Conservation (phyloP, 2,797 vertebrate species). For the Telmatherina bonti region DNA sequence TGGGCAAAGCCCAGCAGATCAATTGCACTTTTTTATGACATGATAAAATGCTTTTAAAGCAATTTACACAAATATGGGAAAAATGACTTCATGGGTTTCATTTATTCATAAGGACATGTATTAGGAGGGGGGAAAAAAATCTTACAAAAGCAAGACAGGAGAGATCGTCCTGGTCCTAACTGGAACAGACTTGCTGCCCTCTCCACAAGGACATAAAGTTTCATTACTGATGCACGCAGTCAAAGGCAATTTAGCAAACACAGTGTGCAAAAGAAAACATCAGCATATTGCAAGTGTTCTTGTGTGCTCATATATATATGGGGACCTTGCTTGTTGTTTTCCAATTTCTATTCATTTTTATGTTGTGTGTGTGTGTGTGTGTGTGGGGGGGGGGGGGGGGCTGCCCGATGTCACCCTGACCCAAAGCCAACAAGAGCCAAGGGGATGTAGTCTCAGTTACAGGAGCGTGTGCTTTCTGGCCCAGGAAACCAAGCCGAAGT, state of each 20-base stretch:
- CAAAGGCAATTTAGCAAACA: slow-evolving; percentile 99
- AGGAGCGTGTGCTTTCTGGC: slow-evolving; percentile 51
- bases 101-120: slow-evolving; percentile 90
- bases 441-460: slow-evolving; percentile 58
- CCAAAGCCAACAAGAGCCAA: slow-evolving; percentile 73
- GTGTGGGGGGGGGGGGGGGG: slow-evolving; percentile 50
- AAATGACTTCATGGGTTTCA: slow-evolving; percentile 89
- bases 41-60: slow-evolving; percentile 99
- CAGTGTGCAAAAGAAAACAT: slow-evolving; percentile 96
- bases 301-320: too few species aligned
- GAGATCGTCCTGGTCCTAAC: slow-evolving; percentile 94
- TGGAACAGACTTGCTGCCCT: slow-evolving; percentile 97
- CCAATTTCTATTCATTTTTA: slow-evolving; percentile 84
- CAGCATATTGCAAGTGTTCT: slow-evolving; percentile 93
- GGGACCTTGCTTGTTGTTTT: slow-evolving; percentile 83
- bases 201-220: slow-evolving; percentile 99
- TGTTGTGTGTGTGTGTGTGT: slow-evolving; percentile 56
- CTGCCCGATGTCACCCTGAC: slow-evolving; percentile 75
- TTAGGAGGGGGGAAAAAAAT: slow-evolving; percentile 74
- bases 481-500: slow-evolving; percentile 35
- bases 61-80: slow-evolving; percentile 99
- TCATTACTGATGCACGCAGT: slow-evolving; percentile 99
- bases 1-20: slow-evolving; percentile 97
- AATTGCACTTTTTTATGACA: slow-evolving; percentile 99
- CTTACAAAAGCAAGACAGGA: slow-evolving; percentile 82